Evolutionary conservation across 2,113 vertebrate species (phyloP).

Genomic region (Lipophrys pholis): DNA sequence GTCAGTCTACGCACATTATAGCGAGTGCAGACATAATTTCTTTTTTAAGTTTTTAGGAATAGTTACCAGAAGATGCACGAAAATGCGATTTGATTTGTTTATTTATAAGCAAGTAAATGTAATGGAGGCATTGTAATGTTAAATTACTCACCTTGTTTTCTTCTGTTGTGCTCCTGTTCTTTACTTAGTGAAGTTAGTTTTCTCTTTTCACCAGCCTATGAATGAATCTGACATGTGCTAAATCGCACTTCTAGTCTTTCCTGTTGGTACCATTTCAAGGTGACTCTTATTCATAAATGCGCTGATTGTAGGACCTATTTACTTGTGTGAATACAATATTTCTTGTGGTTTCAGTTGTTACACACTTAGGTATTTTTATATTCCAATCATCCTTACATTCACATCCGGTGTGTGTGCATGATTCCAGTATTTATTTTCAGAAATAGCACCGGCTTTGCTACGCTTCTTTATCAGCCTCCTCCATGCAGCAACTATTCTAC

Average conservation of each 20-base stretch:
- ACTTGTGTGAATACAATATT: background rate
- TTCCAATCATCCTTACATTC: background rate
- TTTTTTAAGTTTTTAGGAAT: background rate
- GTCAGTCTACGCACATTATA: background rate
- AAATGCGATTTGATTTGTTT: too few relatives aligned
- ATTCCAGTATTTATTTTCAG: conserved; percentile 7
- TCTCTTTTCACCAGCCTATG: too few relatives aligned
- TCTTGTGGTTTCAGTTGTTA: background rate
- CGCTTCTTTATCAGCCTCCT: conserved; percentile 14
- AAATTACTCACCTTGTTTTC: too few relatives aligned
- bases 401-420: background rate
- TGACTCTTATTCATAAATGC: background rate
- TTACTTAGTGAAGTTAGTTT: too few relatives aligned
- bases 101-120: too few relatives aligned
- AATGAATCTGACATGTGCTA: too few relatives aligned
- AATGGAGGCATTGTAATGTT: too few relatives aligned
- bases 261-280: background rate
- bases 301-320: background rate
- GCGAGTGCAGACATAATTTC: background rate
- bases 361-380: background rate
- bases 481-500: conserved; percentile 2
- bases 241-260: too few relatives aligned
- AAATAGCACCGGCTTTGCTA: background rate
- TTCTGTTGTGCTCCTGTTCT: too few relatives aligned
- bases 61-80: too few relatives aligned